Evolutionary conservation across 2,888 invertebrate species (phyloP).

Genomic region (Zhuqinia jingwanae): DNA sequence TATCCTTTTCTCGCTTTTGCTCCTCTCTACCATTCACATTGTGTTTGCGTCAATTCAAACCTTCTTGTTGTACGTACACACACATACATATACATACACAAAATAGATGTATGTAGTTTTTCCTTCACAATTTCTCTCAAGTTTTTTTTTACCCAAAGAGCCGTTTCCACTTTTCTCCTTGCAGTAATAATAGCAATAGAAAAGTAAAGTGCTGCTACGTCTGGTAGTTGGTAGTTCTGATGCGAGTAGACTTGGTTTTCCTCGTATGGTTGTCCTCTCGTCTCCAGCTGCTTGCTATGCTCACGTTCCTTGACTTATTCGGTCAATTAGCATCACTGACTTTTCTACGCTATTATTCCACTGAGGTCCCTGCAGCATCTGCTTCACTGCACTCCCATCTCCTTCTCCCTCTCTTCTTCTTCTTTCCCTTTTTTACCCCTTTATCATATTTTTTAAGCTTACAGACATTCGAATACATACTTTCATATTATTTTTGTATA

Average conservation of each 20-base stretch:
- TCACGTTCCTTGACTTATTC: constrained; percentile 73
- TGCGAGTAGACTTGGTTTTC: constrained; percentile 19
- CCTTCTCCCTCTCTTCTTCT: too few relatives aligned
- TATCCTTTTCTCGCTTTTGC: constrained; percentile 33
- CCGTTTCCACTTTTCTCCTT: constrained; percentile 4
- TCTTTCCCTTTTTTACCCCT: constrained; percentile 28
- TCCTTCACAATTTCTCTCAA: constrained; percentile 24
- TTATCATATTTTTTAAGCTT: constrained; percentile 35
- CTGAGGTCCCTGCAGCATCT: constrained; percentile 70
- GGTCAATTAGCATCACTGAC: constrained; percentile 74
- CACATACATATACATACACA: too few relatives aligned
- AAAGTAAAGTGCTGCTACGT: not conserved
- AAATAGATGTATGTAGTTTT: constrained; percentile 8
- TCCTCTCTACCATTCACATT: constrained; percentile 28
- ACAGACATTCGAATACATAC: not conserved
- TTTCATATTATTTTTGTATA: too few relatives aligned
- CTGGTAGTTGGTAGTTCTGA: not conserved
- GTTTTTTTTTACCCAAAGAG: not conserved
- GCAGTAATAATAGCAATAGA: not conserved
- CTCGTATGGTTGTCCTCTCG: constrained; percentile 53
- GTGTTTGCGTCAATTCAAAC: constrained; percentile 20
- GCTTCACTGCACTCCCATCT: constrained; percentile 64
- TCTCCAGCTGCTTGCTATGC: constrained; percentile 72
- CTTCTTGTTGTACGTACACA: constrained; percentile 18
- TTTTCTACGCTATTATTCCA: constrained; percentile 71